These are phyloP conservation scores for Diphyllodes magnificus DNA, from an alignment of 2,113 vertebrate genomes.

Conservation along the genomic window DNA sequence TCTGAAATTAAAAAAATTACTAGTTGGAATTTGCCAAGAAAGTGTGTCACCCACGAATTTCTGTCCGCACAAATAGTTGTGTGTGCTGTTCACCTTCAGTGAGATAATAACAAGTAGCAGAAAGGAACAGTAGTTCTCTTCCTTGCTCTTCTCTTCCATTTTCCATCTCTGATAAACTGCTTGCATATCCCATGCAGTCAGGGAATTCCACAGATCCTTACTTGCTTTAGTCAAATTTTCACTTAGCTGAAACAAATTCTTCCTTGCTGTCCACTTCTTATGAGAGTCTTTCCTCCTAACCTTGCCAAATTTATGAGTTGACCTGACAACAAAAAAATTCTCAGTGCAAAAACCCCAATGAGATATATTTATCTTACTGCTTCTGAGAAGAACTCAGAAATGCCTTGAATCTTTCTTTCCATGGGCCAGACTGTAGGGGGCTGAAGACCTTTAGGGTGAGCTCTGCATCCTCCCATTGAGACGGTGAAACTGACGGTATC, in stretches of 20 bases:
- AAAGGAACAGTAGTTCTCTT: background rate
- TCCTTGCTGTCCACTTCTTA: background rate
- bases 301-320: background rate
- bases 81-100: background rate
- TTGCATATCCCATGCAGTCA: background rate
- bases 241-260: background rate
- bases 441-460: background rate
- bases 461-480: background rate
- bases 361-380: background rate
- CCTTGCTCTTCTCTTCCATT: background rate
- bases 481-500: rapidly evolving
- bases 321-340: background rate
- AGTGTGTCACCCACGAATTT: background rate
- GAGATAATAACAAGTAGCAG: background rate
- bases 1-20: background rate
- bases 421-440: background rate
- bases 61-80: background rate
- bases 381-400: background rate
- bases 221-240: background rate
- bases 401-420: background rate
- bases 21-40: background rate
- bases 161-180: background rate
- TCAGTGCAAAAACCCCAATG: background rate
- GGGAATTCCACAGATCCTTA: background rate
- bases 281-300: background rate